A percentile compares a stretch with the other conserved stretches of the same genome.
Evolutionary conservation across 2,113 vertebrate species (phyloP).

Genomic region (Ramphastos sulfuratus): DNA sequence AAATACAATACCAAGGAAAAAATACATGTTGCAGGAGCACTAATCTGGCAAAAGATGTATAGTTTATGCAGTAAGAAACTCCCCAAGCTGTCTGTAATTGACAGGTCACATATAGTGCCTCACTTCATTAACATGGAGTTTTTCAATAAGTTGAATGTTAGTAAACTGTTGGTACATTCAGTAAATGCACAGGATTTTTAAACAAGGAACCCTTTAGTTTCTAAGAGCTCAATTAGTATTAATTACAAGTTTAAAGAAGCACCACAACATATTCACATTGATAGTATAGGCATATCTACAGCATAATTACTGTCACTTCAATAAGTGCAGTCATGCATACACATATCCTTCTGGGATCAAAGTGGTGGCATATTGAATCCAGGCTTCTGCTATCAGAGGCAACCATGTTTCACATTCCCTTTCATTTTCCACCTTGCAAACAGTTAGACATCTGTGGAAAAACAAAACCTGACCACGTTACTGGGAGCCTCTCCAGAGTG

Average conservation of each 20-base stretch:
- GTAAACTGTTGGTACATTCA: not conserved
- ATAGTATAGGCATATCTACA: conserved; percentile 41
- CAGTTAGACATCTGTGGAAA: not conserved
- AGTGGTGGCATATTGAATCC: not conserved
- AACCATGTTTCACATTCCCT: not conserved
- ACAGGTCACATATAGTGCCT: not conserved
- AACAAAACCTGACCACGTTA: not conserved
- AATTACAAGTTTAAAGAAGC: conserved; percentile 56
- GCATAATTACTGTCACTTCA: conserved; percentile 47
- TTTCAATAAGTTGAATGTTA: not conserved
- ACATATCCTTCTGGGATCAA: conserved; percentile 12
- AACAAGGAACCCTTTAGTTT: not conserved
- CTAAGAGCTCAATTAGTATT: conserved; percentile 50
- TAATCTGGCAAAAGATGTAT: not conserved
- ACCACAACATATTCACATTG: conserved; percentile 34
- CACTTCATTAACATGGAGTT: not conserved
- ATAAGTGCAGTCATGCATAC: conserved; percentile 20
- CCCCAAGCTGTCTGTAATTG: not conserved
- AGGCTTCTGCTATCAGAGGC: not conserved
- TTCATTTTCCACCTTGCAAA: conserved; percentile 8
- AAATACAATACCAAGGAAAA: not conserved
- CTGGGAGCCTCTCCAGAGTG: not conserved
- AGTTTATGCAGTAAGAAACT: not conserved
- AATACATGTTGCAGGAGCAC: not conserved
- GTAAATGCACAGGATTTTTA: not conserved